Conservation (phyloP, 2,113 vertebrate genomes). For the Peromyscus californicus region DNA sequence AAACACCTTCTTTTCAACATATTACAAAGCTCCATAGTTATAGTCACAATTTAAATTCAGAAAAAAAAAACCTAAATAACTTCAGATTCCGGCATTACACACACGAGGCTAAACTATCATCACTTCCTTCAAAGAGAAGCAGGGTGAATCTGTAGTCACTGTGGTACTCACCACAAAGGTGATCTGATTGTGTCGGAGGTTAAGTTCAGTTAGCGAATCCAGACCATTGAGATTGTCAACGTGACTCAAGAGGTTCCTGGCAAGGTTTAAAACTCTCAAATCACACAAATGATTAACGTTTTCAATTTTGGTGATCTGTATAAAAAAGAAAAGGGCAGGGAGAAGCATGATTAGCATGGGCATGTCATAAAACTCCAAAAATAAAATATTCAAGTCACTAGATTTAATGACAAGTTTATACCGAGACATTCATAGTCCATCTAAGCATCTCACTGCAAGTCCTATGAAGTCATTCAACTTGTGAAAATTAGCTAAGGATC, state of each 20-base stretch:
- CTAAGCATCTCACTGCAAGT: constrained; percentile 37
- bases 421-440: constrained; percentile 3
- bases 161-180: constrained; percentile 91
- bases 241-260: constrained; percentile 92
- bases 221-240: constrained; percentile 94
- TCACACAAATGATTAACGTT: constrained; percentile 92
- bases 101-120: background rate
- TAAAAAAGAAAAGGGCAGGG: constrained; percentile 42
- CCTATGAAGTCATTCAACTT: constrained; percentile 30
- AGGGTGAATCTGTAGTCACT: background rate
- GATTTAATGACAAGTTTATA: constrained; percentile 51
- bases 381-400: constrained; percentile 39
- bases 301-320: constrained; percentile 94
- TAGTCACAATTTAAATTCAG: constrained; percentile 35
- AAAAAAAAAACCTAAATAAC: background rate
- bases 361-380: constrained; percentile 45
- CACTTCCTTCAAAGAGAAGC: constrained; percentile 2
- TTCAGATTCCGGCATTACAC: background rate
- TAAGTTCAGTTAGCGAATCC: constrained; percentile 94
- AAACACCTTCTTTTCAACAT: constrained; percentile 17
- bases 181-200: constrained; percentile 94
- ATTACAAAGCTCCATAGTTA: constrained; percentile 54
- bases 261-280: constrained; percentile 95
- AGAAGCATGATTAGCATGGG: background rate
- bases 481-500: constrained; percentile 14